Evolutionary conservation across 1,140 invertebrate species (phyloP).

Genomic region (Aphaenogaster rudis): DNA sequence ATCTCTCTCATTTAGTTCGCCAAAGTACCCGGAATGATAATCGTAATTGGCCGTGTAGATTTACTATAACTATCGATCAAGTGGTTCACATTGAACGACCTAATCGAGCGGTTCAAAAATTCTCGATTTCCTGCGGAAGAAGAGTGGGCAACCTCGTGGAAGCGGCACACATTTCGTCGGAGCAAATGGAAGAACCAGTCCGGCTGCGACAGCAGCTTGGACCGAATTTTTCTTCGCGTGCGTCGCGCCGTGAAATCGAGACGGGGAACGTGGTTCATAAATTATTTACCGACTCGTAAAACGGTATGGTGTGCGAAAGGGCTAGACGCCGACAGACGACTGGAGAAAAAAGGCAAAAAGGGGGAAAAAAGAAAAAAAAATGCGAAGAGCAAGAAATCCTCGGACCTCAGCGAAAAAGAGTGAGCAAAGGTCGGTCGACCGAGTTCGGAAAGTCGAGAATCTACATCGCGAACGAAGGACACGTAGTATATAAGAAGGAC

Average conservation of each 20-base stretch:
- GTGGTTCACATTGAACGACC: neutral
- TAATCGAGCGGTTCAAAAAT: constrained; percentile 31
- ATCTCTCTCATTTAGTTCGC: neutral
- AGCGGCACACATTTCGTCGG: constrained; percentile 38
- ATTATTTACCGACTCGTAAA: constrained; percentile 78
- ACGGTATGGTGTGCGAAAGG: constrained; percentile 46
- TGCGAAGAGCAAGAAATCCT: constrained; percentile 41
- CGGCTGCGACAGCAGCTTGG: constrained; percentile 60
- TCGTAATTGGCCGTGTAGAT: constrained; percentile 20
- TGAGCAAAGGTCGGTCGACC: constrained; percentile 24
- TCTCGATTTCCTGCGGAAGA: constrained; percentile 46
- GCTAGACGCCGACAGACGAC: neutral
- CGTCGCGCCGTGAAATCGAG: constrained; percentile 78
- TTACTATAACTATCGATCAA: neutral
- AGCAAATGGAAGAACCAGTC: constrained; percentile 39
- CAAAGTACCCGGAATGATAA: neutral
- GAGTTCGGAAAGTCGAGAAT: constrained; percentile 39
- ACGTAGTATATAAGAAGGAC: constrained; percentile 11
- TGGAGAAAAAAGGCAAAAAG: neutral
- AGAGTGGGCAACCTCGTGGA: neutral
- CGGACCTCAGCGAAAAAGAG: constrained; percentile 48
- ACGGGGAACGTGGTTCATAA: constrained; percentile 74
- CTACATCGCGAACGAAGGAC: constrained; percentile 28
- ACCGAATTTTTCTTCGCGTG: constrained; percentile 73
- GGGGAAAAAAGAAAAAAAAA: neutral